Evolutionary conservation across 2,113 vertebrate species (phyloP).

Genomic region (Fulica atra): DNA sequence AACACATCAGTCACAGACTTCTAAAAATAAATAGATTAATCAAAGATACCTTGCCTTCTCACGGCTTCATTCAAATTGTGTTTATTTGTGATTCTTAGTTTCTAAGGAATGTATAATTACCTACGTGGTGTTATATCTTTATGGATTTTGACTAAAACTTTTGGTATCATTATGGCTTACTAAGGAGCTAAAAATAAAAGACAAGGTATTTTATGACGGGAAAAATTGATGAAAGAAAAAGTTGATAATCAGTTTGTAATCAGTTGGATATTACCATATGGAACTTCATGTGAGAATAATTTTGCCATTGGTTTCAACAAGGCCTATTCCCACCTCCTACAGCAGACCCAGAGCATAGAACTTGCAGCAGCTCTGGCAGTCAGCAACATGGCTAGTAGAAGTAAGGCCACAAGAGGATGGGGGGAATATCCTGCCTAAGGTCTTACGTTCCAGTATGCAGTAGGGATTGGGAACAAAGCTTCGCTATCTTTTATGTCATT

Average conservation of each 20-base stretch:
- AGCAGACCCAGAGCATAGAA: background rate
- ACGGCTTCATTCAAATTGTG: background rate
- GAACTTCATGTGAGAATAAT: background rate
- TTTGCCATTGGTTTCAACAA: background rate
- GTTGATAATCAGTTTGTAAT: background rate
- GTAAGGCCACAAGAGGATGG: background rate
- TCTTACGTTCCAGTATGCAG: background rate
- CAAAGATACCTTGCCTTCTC: conserved; percentile 7
- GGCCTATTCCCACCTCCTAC: background rate
- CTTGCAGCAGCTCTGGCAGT: background rate
- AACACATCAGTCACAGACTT: background rate
- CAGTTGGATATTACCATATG: background rate
- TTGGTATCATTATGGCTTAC: background rate
- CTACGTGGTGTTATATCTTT: background rate
- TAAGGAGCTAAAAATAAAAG: background rate
- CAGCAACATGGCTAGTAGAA: background rate
- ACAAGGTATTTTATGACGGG: background rate
- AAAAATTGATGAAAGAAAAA: background rate
- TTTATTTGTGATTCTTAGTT: background rate
- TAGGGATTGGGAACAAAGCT: background rate
- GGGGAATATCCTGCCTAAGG: background rate
- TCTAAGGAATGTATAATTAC: background rate
- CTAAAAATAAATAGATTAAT: conserved; percentile 52
- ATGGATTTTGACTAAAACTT: background rate
- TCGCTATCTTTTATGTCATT: background rate